Evolutionary conservation across 2,888 invertebrate genomes (phyloP), one percentile per base, ranked within the genome.

Genomic region (Euplexia lucipara): DNA sequence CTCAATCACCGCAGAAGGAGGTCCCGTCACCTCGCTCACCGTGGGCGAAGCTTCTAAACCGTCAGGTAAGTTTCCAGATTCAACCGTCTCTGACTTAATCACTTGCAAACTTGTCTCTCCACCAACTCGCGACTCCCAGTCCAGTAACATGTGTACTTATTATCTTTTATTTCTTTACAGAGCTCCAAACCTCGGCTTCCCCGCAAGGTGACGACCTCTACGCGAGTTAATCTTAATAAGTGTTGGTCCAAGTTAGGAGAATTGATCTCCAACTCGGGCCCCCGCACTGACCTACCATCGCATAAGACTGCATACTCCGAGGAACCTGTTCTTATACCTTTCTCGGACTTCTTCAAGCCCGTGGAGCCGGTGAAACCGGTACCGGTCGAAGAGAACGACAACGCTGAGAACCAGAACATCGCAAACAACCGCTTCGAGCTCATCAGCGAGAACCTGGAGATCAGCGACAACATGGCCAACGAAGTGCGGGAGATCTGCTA

Each of bases 211-310:
- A 92, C 96, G 49, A 90, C 92, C 78, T 95, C 96, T 35, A 94
- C 96, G 82, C 95, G 96, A 78, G 95, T 97, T 86, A 96, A 97
- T 88, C 92, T 97, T 75, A 97, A 97, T 90, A 95, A 95, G 88
- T 96, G 96, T 88, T 97, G 96, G 96, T 95, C 96, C 75, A 96
- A 96, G 86, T 96, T 97, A 75, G 96, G 96, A 81, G 95, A 95
- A 70, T 88, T 96, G 76, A 94, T 96, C 86, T 93, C 95, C 79
- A 93, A 95, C 78, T 83, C 93, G 35, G 87, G 91, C 65, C 91
- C 94, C 2, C 91, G 91, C 83, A 80, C 92, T 87, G 91, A 94
- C 90, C 93, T 95, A 87, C 93, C 93, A 91, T 92, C 92, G 85
- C 90, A 92, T 81, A 94, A 94, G 91, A 92, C 93, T 92, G 93